Evolutionary conservation across 2,888 invertebrate species (phyloP).

Genomic region (Eupithecia centaureata): DNA sequence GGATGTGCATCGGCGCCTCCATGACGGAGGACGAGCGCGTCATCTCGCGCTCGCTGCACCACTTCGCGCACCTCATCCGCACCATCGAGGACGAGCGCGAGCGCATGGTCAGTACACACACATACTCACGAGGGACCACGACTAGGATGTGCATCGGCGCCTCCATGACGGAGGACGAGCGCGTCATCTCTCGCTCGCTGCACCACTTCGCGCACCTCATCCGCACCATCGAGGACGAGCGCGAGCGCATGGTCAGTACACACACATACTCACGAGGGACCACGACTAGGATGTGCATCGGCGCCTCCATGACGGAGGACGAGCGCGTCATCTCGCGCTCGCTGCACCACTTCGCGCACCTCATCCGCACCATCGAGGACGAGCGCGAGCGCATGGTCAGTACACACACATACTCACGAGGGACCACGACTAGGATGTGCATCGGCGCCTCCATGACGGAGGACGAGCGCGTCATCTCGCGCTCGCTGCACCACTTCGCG

Average conservation of each 20-base stretch:
- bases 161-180: slow-evolving; percentile 98
- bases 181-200: slow-evolving; percentile 95
- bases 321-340: slow-evolving; percentile 97
- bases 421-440: slow-evolving; percentile 84
- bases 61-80: slow-evolving; percentile 96
- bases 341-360: slow-evolving; percentile 94
- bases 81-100: slow-evolving; percentile 98
- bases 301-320: slow-evolving; percentile 98
- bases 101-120: slow-evolving; percentile 91
- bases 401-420: not conserved
- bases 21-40: slow-evolving; percentile 99
- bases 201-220: slow-evolving; percentile 96
- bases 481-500: slow-evolving; percentile 96
- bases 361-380: slow-evolving; percentile 97
- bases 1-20: slow-evolving; percentile 97
- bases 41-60: slow-evolving; percentile 95
- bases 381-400: slow-evolving; percentile 98
- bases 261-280: not conserved
- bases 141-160: slow-evolving; percentile 98
- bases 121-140: not conserved
- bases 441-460: slow-evolving; percentile 98
- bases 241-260: slow-evolving; percentile 94
- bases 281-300: slow-evolving; percentile 95
- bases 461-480: slow-evolving; percentile 97
- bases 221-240: slow-evolving; percentile 97